phyloP scores from a whole-genome alignment of 2,797 vertebrate species.

The Amblyraja radiata region DNA sequence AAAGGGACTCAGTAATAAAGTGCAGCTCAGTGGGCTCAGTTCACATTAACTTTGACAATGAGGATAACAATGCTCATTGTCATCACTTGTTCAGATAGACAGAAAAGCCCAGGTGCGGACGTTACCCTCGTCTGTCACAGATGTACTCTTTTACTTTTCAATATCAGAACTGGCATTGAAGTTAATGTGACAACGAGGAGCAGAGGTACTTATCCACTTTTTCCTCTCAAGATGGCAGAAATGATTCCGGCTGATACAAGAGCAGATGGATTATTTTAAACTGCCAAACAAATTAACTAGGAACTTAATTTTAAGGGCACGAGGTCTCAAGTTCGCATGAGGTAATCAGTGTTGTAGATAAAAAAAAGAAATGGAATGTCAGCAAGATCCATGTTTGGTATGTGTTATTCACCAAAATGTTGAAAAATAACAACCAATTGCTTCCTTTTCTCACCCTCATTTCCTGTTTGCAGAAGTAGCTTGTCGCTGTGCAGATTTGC shows the following conservation, averaged over 20 bases:
- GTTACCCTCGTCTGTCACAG: no score
- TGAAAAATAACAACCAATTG: neutral
- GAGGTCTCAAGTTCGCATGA: neutral
- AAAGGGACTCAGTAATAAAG: neutral
- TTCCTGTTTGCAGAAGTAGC: neutral
- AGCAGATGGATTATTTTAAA: neutral
- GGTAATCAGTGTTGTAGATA: neutral
- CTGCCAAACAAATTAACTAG: neutral
- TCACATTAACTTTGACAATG: neutral
- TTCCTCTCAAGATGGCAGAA: neutral
- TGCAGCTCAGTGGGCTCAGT: neutral
- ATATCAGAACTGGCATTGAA: neutral
- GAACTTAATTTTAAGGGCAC: neutral
- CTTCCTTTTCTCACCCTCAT: neutral
- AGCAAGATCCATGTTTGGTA: neutral
- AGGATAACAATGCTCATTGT: neutral
- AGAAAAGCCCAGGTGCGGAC: no score
- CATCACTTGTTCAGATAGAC: no score
- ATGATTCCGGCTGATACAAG: neutral
- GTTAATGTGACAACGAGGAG: neutral
- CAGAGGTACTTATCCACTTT: neutral
- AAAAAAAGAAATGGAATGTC: neutral
- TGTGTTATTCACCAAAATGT: neutral
- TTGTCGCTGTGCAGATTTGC: neutral
- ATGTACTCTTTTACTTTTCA: neutral